Conservation (phyloP, 2,113 vertebrate genomes). For the Neoarius graeffei region DNA sequence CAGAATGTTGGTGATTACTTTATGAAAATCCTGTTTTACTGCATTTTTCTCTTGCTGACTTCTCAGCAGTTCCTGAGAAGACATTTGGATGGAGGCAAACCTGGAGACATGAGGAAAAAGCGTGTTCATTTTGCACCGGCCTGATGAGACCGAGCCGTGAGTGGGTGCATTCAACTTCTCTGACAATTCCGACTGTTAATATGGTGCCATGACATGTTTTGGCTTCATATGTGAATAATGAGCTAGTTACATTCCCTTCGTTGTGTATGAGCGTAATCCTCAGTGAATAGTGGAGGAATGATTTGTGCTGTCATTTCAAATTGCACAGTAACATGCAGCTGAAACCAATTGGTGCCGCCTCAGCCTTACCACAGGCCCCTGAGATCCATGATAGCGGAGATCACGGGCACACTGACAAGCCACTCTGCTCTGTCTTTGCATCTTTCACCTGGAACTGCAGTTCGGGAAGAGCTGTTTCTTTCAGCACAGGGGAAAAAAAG, state of each 20-base stretch:
- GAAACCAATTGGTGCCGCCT: slow-evolving; percentile 20
- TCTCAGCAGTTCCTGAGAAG: not conserved
- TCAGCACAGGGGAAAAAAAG: slow-evolving; percentile 26
- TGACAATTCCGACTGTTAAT: slow-evolving; percentile 53
- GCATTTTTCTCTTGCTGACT: not conserved
- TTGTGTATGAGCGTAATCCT: slow-evolving; percentile 52
- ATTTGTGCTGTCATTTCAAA: slow-evolving; percentile 50
- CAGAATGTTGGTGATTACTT: not conserved
- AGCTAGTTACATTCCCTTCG: slow-evolving; percentile 55
- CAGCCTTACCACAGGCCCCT: slow-evolving; percentile 18
- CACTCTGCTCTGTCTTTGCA: slow-evolving; percentile 8
- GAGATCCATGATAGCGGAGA: slow-evolving; percentile 40
- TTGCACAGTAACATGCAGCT: slow-evolving; percentile 36
- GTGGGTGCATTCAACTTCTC: slow-evolving; percentile 38
- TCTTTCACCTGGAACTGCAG: slow-evolving; percentile 15
- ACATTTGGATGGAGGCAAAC: not conserved
- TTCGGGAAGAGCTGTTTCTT: not conserved
- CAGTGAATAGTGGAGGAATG: slow-evolving; percentile 43
- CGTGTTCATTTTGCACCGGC: slow-evolving; percentile 1
- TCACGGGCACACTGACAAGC: slow-evolving; percentile 38
- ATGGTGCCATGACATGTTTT: slow-evolving; percentile 53
- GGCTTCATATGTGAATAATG: slow-evolving; percentile 57
- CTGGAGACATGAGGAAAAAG: not conserved
- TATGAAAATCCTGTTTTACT: not conserved
- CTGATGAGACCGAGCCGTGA: slow-evolving; percentile 1